Evolutionary conservation across 2,797 vertebrate species (phyloP).

Genomic region (Falco novaeseelandiae): DNA sequence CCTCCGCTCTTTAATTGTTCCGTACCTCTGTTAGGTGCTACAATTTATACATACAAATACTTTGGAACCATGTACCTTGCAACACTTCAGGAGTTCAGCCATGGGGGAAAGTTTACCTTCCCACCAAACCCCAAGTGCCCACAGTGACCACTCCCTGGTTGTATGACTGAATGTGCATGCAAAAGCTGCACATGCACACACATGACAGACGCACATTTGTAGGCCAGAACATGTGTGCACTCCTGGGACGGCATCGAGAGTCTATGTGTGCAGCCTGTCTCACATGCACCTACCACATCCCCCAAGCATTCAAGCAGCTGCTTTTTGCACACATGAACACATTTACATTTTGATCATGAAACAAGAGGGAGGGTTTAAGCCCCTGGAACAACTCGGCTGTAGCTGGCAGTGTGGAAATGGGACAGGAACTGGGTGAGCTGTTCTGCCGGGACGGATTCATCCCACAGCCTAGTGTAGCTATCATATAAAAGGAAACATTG

Average conservation of each 20-base stretch:
- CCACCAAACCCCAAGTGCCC: background rate
- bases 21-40: background rate
- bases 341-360: background rate
- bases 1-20: background rate
- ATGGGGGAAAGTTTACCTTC: background rate
- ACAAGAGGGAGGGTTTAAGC: background rate
- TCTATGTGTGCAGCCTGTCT: background rate
- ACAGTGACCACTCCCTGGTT: accelerated
- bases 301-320: background rate
- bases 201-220: background rate
- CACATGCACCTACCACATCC: background rate
- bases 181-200: background rate
- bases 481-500: background rate
- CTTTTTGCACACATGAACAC: background rate
- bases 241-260: accelerated
- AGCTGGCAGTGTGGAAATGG: background rate
- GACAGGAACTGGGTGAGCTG: background rate
- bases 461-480: background rate
- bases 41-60: background rate
- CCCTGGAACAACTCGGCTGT: background rate
- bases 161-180: accelerated
- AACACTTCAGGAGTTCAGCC: background rate
- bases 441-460: background rate
- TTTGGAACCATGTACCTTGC: background rate
- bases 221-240: accelerated